Percentiles rank a stretch among this genome's conserved stretches.
phyloP scores from a whole-genome alignment of 2,113 vertebrate genomes.

The Chinchilla lanigera region DNA sequence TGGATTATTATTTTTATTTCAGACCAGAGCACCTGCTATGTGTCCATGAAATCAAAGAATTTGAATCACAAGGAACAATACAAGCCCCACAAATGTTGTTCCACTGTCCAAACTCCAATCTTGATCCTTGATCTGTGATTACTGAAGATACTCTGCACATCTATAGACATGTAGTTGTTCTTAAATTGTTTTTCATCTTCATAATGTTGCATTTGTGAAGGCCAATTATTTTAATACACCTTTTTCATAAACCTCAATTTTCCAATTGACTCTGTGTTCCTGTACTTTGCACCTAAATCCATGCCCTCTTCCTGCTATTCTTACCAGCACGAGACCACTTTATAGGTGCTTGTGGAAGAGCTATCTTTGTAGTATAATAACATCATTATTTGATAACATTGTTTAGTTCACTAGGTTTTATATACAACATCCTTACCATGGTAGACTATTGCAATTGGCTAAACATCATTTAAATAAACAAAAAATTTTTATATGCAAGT shows the following conservation, averaged over 20 bases:
- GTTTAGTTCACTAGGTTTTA: background rate
- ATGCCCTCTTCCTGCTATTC: background rate
- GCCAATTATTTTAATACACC: background rate
- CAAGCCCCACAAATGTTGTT: background rate
- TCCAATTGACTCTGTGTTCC: background rate
- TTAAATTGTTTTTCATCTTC: background rate
- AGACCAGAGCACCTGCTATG: background rate
- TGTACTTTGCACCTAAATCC: background rate
- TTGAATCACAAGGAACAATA: background rate
- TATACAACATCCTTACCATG: background rate
- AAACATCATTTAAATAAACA: background rate
- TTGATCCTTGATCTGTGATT: background rate
- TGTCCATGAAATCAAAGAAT: background rate
- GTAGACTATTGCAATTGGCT: background rate
- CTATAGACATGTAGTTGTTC: background rate
- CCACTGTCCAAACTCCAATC: background rate
- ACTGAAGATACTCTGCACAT: background rate
- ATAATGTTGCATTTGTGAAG: background rate
- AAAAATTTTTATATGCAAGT: background rate
- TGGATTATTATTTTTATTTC: background rate
- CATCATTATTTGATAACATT: background rate
- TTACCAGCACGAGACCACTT: background rate
- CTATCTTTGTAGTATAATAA: background rate
- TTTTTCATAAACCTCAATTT: background rate
- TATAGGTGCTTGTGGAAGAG: background rate